phyloP scores from a whole-genome alignment of 53 echinoderm and acorn worm species.

The Holothuria scabra region DNA sequence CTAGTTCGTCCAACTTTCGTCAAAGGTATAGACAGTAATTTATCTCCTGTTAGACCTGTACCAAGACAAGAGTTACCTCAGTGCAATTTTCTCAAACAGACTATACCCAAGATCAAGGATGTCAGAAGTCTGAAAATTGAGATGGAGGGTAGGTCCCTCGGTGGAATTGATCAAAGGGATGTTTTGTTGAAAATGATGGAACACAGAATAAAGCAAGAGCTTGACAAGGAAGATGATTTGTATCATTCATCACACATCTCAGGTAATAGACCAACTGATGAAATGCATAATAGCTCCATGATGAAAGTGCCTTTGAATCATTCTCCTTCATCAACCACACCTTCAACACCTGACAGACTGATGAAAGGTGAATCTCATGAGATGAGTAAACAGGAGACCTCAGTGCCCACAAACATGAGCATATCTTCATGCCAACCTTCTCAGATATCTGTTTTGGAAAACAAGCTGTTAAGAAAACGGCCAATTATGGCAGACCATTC shows the following conservation, averaged over 20 bases:
- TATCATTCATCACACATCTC: not conserved
- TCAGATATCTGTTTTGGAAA: not conserved
- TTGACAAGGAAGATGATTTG: constrained; percentile 14
- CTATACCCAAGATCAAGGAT: constrained; percentile 22
- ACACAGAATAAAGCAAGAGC: constrained; percentile 28
- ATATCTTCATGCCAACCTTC: not conserved
- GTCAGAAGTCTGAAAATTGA: constrained; percentile 29
- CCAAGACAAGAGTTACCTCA: not conserved
- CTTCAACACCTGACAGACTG: not conserved
- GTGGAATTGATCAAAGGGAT: not conserved
- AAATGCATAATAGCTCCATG: constrained; percentile 8
- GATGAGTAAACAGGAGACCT: not conserved
- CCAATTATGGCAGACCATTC: not conserved
- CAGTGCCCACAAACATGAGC: constrained; percentile 3
- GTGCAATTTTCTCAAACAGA: not conserved
- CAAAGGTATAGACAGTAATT: not conserved
- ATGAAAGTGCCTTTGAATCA: constrained; percentile 20
- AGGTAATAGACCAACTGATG: not conserved
- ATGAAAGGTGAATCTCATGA: constrained; percentile 21
- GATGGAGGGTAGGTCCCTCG: not conserved
- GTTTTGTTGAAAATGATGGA: constrained; percentile 38
- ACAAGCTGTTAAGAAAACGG: constrained; percentile 14
- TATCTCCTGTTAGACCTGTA: not conserved
- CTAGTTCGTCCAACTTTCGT: not conserved
- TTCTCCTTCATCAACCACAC: not conserved